Evolutionary conservation across 2,888 invertebrate genomes (phyloP).

Genomic region (Tricholauxania praeusta): DNA sequence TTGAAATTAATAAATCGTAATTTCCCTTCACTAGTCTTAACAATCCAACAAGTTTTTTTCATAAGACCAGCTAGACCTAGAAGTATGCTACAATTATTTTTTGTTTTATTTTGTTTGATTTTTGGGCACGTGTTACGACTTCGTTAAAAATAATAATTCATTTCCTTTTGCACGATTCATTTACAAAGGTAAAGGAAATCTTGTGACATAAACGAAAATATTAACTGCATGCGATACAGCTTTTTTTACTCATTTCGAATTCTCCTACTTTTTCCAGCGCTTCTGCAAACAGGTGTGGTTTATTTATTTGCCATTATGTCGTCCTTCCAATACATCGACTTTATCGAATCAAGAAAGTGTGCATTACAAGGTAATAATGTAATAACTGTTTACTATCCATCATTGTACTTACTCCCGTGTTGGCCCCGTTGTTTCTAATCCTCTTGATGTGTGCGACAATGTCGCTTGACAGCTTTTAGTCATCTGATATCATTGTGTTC

Average conservation of each 20-base stretch:
- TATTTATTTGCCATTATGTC: constrained; percentile 32
- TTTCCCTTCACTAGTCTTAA: not conserved
- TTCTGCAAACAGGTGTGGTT: constrained; percentile 40
- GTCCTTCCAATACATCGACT: not conserved
- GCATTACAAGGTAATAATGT: constrained; percentile 57
- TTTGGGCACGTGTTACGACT: constrained; percentile 49
- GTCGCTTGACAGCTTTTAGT: constrained; percentile 7
- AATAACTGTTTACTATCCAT: constrained; percentile 59
- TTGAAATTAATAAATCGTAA: no score
- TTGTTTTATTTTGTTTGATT: constrained; percentile 34
- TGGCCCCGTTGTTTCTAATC: not conserved
- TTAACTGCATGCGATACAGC: constrained; percentile 28
- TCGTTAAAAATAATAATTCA: constrained; percentile 52
- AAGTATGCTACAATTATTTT: constrained; percentile 23
- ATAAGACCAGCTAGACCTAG: constrained; percentile 36
- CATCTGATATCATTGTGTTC: constrained; percentile 7
- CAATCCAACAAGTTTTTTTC: constrained; percentile 23
- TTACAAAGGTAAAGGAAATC: constrained; percentile 35
- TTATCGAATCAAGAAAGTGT: constrained; percentile 39
- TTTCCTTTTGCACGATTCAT: constrained; percentile 42
- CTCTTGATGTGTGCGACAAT: not conserved
- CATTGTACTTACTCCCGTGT: constrained; percentile 40
- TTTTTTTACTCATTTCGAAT: not conserved
- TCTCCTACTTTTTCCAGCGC: not conserved
- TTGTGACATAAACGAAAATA: constrained; percentile 25